These are phyloP conservation scores for Acanthosoma haemorrhoidale DNA, from an alignment of 2,888 invertebrate species.

Conservation along the genomic window DNA sequence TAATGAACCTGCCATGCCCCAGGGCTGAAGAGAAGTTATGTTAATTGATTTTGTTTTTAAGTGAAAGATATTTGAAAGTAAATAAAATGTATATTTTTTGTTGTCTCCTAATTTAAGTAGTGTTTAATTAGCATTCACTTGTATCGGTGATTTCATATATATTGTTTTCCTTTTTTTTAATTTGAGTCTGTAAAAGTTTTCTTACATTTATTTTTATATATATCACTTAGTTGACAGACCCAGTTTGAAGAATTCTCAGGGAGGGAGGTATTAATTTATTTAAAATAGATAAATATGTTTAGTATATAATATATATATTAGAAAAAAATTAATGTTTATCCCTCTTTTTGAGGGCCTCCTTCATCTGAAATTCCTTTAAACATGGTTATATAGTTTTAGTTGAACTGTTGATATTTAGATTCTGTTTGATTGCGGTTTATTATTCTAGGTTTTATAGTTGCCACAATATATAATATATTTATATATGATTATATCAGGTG, in stretches of 20 bases:
- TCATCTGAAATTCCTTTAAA: conserved; percentile 27
- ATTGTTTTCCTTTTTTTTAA: conserved; percentile 33
- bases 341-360: conserved; percentile 21
- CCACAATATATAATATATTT: conserved; percentile 28
- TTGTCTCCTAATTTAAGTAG: conserved; percentile 34
- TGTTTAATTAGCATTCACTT: conserved; percentile 34
- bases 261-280: conserved; percentile 32
- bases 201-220: conserved; percentile 31
- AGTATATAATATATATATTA: conserved; percentile 31
- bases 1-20: conserved; percentile 37
- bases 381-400: conserved; percentile 35
- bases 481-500: conserved; percentile 24
- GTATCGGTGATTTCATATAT: conserved; percentile 30
- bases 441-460: conserved; percentile 35
- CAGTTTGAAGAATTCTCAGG: conserved; percentile 29
- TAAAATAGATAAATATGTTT: conserved; percentile 31
- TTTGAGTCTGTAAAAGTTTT: conserved; percentile 34
- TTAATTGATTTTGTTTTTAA: conserved; percentile 40
- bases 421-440: conserved; percentile 31
- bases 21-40: conserved; percentile 38
- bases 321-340: conserved; percentile 31
- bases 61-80: conserved; percentile 37
- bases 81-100: conserved; percentile 38
- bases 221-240: conserved; percentile 27
- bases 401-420: conserved; percentile 37